Conservation (phyloP, 2,888 invertebrate genomes). For the Cryptocheilus praepositus region DNA sequence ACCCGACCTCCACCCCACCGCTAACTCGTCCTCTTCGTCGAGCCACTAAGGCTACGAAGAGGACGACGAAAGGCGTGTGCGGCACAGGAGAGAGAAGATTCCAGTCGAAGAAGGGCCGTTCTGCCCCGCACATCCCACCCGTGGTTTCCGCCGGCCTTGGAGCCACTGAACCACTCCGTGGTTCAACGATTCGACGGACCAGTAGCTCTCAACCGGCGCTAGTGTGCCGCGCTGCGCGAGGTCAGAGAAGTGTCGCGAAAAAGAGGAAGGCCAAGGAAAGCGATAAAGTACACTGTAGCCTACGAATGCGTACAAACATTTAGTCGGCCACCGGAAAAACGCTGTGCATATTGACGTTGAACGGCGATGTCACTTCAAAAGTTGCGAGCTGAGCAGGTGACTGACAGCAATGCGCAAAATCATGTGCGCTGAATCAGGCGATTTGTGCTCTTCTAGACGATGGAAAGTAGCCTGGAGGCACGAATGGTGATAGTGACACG, state of each 20-base stretch:
- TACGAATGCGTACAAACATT: too few species aligned
- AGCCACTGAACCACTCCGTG: constrained; percentile 75
- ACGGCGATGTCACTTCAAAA: too few species aligned
- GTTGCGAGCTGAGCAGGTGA: too few species aligned
- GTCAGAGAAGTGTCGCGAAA: background rate
- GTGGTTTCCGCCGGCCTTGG: constrained; percentile 75
- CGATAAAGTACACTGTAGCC: background rate
- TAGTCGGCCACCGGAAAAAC: too few species aligned
- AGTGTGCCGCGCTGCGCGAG: background rate
- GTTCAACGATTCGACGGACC: constrained; percentile 74
- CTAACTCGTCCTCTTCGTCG: constrained; percentile 8
- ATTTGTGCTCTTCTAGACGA: too few species aligned
- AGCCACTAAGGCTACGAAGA: constrained; percentile 35
- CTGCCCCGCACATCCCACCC: constrained; percentile 69
- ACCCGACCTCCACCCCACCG: background rate
- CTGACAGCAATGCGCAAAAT: too few species aligned
- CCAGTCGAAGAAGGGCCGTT: constrained; percentile 60
- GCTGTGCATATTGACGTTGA: too few species aligned
- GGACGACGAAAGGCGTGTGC: constrained; percentile 52
- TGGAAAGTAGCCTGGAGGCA: background rate
- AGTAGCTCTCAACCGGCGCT: constrained; percentile 68
- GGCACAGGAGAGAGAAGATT: constrained; percentile 54
- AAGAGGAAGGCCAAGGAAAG: constrained; percentile 3
- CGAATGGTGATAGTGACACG: constrained; percentile 26
- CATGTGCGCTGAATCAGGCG: too few species aligned